phyloP scores from a whole-genome alignment of 2,113 vertebrate species.

The Pampusana beccarii region DNA sequence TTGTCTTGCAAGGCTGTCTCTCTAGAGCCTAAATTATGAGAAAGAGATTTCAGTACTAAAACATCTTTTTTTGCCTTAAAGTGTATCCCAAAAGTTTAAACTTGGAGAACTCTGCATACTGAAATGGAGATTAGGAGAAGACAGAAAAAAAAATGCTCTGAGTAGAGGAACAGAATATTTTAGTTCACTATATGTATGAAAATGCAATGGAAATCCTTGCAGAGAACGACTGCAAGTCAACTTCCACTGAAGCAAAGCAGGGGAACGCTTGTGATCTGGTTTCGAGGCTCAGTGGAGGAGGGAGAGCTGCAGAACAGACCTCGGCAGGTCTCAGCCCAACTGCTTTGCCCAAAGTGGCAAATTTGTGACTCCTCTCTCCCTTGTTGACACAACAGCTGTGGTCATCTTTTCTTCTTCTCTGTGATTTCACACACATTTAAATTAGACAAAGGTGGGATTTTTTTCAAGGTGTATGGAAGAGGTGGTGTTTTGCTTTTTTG shows the following conservation, averaged over 20 bases:
- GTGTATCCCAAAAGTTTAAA: not conserved
- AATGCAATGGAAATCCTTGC: not conserved
- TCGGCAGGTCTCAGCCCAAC: not conserved
- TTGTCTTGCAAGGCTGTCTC: not conserved
- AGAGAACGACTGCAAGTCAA: not conserved
- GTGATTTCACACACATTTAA: not conserved
- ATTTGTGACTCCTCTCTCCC: not conserved
- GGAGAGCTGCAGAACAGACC: too few species aligned
- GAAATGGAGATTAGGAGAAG: not conserved
- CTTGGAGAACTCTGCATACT: not conserved
- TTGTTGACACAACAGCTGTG: not conserved
- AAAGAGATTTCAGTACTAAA: not conserved
- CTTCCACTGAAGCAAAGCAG: not conserved
- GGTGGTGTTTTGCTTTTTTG: fast-evolving
- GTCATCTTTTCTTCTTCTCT: not conserved
- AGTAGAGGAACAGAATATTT: not conserved
- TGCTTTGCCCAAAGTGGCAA: not conserved
- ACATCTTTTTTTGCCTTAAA: not conserved
- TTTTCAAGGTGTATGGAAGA: not conserved
- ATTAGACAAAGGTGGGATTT: not conserved
- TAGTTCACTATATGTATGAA: not conserved
- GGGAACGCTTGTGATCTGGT: not conserved
- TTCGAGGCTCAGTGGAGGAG: not conserved
- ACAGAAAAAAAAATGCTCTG: not conserved
- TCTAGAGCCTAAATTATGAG: not conserved